Percentiles rank a stretch among this genome's conserved stretches.
Conservation (phyloP, 1,140 invertebrate genomes). For the Andricus grossulariae region DNA sequence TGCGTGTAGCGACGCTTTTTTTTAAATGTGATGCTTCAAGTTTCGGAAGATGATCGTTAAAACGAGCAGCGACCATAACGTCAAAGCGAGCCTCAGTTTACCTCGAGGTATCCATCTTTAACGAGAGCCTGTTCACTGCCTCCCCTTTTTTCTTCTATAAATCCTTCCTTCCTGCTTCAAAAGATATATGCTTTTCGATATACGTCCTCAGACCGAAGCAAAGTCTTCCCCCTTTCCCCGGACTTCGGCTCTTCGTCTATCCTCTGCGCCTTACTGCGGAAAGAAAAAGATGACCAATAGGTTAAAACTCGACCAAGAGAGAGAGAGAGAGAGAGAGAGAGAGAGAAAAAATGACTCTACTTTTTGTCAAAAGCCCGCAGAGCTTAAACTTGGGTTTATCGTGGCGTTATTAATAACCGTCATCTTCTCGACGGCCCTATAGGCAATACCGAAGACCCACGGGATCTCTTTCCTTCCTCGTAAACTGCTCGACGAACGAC, state of each 20-base stretch:
- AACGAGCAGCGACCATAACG: no score
- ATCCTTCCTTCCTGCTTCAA: conserved; percentile 40
- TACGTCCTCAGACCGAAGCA: conserved; percentile 42
- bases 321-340: no score
- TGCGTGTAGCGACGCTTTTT: no score
- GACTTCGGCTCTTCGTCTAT: not conserved
- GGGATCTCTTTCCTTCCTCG: conserved; percentile 57
- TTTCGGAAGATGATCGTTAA: not conserved
- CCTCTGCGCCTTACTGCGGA: not conserved
- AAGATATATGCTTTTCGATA: conserved; percentile 30
- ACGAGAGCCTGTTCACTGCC: conserved; percentile 39
- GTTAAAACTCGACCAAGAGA: no score
- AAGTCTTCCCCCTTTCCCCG: not conserved
- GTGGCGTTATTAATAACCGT: conserved; percentile 68
- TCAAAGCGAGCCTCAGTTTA: conserved; percentile 26
- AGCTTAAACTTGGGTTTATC: conserved; percentile 65
- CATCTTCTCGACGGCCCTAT: conserved; percentile 52
- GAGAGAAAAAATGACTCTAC: no score
- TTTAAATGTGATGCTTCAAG: not conserved
- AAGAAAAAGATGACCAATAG: no score
- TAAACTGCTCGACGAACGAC: conserved; percentile 60
- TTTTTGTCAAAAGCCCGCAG: conserved; percentile 39
- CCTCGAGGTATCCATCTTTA: conserved; percentile 45
- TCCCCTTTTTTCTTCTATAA: conserved; percentile 34
- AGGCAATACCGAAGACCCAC: conserved; percentile 56